Conservation (phyloP, 2,888 invertebrate species). For the Leucania comma region DNA sequence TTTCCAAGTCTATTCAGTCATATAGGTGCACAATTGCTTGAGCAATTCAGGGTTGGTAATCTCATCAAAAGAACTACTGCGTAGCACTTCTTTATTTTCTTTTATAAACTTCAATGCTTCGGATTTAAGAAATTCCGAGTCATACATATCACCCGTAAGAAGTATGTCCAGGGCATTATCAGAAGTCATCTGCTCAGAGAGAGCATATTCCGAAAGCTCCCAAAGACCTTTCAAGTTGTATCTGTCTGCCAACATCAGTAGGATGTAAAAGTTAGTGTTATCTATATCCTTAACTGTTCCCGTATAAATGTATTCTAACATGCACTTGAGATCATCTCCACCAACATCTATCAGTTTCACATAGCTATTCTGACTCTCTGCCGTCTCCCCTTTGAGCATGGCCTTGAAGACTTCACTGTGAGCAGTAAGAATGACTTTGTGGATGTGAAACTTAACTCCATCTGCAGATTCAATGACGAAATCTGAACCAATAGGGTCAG, state of each 20-base stretch:
- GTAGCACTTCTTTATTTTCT: constrained; percentile 73
- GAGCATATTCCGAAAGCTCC: constrained; percentile 77
- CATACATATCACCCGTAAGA: constrained; percentile 81
- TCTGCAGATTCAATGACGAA: constrained; percentile 84
- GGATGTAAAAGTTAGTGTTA: constrained; percentile 75
- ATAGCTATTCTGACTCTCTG: constrained; percentile 81
- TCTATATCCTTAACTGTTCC: constrained; percentile 80
- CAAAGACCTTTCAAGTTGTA: constrained; percentile 81
- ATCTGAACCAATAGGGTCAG: constrained; percentile 81
- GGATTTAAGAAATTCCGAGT: constrained; percentile 77
- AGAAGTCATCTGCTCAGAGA: constrained; percentile 74
- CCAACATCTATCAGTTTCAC: constrained; percentile 81
- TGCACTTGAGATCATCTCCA: constrained; percentile 78
- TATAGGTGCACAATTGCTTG: constrained; percentile 78
- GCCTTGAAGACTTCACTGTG: constrained; percentile 87
- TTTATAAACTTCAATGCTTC: constrained; percentile 82
- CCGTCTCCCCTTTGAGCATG: constrained; percentile 86
- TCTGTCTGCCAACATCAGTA: constrained; percentile 82
- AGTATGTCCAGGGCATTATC: constrained; percentile 83
- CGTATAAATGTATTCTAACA: constrained; percentile 84
- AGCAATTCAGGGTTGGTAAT: constrained; percentile 79
- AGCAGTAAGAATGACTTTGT: constrained; percentile 78
- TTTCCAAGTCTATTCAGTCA: constrained; percentile 64
- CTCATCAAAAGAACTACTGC: constrained; percentile 76
- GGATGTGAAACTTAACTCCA: constrained; percentile 80